Base-by-base conservation (phyloP, 64 coral and sea anemone genomes). In the Pocillopora verrucosa region DNA sequence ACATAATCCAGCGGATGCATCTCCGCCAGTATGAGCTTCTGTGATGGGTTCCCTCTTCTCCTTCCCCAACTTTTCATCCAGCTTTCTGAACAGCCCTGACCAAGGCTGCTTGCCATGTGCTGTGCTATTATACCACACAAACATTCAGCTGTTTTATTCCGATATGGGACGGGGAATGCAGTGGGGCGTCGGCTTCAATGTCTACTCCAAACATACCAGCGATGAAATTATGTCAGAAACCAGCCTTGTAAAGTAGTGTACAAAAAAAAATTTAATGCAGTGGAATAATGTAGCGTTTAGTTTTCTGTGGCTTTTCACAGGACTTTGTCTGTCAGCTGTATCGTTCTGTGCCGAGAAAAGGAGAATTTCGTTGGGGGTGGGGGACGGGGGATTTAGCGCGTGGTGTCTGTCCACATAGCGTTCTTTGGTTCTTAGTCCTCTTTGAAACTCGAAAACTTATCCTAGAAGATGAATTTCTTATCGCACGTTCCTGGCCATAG, bases 1-100 rank as follows among this genome's bases (percentile, higher is more conserved):
- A 99, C 76, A 99, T 99, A 92, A 99, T 99, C 87, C 97, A 99
- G 80, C 82, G 97, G 89, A 99, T 99, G 97, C 97, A 99, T 86
- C 94, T 99, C 75, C 97, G 97, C 76, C 97, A 99, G 94, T 99
- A 99, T 79, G 97, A 99, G 70, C 97, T 99, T 74, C 94, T 99
- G 90, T 99, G 94, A 99, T 87, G 75, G 74, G 61, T 78, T 57
- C 90, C 80, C 82, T 76, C 65, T 35, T 85, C 82, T 85, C 65
- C 82, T 65, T 85, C 82, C 82, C 82, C 82, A 85, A 85, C 82
- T 85, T 85, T 85, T 85, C 82, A 85, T 70, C 82, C 38, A 72
- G 63, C 82, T 65, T 72, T 85, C 65, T 63, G 80, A 56, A 77
- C 75, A 79, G 77, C 56, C 77, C 77, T 34, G 58, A 59, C 77